Evolutionary conservation across 2,113 vertebrate genomes (phyloP).

Genomic region (Labeo catla): DNA sequence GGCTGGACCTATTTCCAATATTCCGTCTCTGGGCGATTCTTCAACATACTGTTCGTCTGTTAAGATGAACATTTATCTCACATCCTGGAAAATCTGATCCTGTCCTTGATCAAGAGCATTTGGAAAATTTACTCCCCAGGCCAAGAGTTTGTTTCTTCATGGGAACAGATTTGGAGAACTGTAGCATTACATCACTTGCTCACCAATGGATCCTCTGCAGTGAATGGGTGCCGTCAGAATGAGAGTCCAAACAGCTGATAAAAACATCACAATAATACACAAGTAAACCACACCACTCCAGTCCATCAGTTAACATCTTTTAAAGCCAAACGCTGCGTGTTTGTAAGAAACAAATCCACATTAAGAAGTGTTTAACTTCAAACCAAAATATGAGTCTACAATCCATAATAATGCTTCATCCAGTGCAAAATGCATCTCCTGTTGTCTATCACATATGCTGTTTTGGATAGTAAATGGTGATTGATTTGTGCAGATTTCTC

Average conservation of each 20-base stretch:
- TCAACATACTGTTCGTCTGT: not conserved
- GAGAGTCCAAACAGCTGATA: not conserved
- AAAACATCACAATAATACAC: too few species aligned
- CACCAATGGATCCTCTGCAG: not conserved
- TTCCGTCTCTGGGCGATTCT: not conserved
- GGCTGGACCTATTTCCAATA: not conserved
- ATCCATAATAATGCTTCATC: too few species aligned
- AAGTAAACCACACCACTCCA: not conserved
- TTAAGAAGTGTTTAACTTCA: too few species aligned
- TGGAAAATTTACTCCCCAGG: not conserved
- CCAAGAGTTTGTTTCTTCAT: not conserved
- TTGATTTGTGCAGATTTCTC: too few species aligned
- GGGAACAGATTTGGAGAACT: not conserved
- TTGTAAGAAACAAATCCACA: too few species aligned
- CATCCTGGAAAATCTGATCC: not conserved
- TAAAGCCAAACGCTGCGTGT: not conserved
- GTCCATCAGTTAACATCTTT: not conserved
- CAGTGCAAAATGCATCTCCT: too few species aligned
- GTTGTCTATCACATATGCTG: too few species aligned
- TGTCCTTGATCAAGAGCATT: not conserved
- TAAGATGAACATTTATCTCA: not conserved
- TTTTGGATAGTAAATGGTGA: too few species aligned
- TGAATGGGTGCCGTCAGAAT: not conserved
- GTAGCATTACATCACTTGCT: not conserved
- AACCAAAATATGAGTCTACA: too few species aligned